A percentile compares a stretch with the other conserved stretches of the same genome.
phyloP scores from a whole-genome alignment of 2,113 vertebrate genomes.

The Colistium nudipinnis region DNA sequence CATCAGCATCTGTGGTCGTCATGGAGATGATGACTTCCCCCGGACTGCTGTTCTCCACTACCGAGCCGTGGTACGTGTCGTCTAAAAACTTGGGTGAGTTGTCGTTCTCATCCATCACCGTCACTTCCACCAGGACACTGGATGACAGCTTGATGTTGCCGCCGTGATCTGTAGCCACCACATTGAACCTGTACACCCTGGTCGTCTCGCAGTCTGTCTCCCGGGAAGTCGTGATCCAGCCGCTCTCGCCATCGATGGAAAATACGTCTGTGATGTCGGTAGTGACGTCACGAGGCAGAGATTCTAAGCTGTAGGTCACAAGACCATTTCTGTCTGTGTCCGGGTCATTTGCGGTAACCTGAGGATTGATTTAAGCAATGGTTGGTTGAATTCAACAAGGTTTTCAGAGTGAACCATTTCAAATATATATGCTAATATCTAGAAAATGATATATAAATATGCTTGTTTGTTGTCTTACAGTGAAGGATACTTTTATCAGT shows the following conservation, averaged over 20 bases:
- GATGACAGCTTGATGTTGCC: slow-evolving; percentile 88
- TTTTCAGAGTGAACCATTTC: no score
- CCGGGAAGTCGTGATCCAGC: slow-evolving; percentile 90
- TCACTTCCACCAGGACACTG: slow-evolving; percentile 90
- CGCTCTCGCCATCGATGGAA: slow-evolving; percentile 88
- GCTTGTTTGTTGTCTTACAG: no score
- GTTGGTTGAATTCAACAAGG: no score
- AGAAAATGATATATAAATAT: no score
- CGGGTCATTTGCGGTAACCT: slow-evolving; percentile 95
- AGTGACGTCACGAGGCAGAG: slow-evolving; percentile 74
- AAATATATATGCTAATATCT: no score
- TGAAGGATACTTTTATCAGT: no score
- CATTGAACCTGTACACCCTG: slow-evolving; percentile 85
- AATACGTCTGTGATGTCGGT: slow-evolving; percentile 84
- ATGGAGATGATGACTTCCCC: slow-evolving; percentile 87
- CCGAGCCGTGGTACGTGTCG: slow-evolving; percentile 86
- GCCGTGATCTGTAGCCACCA: slow-evolving; percentile 92
- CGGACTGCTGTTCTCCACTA: slow-evolving; percentile 87
- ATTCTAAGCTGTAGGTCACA: slow-evolving; percentile 89
- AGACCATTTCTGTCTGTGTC: slow-evolving; percentile 90
- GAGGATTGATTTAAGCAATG: slow-evolving; percentile 55
- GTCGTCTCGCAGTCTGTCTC: slow-evolving; percentile 88
- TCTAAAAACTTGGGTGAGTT: slow-evolving; percentile 90
- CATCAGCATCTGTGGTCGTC: slow-evolving; percentile 87
- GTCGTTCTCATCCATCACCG: slow-evolving; percentile 93